Evolutionary conservation across 2,113 vertebrate species (phyloP).

Genomic region (Ceyx margarethae): DNA sequence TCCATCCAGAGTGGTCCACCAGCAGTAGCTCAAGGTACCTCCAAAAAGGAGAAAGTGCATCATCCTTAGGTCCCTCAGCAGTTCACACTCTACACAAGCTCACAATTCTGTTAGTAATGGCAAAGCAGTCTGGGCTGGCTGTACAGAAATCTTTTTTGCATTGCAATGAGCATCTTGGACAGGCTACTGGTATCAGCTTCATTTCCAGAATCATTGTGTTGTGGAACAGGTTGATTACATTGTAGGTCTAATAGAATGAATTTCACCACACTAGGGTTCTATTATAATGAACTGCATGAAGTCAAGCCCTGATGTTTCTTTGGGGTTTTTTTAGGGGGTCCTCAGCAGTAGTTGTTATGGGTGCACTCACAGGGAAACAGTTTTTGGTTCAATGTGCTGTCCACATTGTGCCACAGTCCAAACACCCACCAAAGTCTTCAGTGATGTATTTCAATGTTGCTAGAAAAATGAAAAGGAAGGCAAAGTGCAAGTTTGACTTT

Average conservation of each 20-base stretch:
- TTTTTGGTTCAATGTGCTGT: neutral
- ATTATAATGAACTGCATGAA: neutral
- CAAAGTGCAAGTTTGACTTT: neutral
- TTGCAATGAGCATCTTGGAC: neutral
- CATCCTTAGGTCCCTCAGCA: neutral
- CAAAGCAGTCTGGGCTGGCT: neutral
- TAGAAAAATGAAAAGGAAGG: neutral
- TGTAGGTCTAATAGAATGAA: neutral
- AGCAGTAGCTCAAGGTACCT: neutral
- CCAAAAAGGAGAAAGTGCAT: neutral
- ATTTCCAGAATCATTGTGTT: neutral
- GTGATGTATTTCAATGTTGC: fast-evolving
- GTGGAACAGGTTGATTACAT: neutral
- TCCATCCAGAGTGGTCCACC: neutral
- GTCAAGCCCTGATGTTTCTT: neutral
- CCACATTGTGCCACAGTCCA: neutral
- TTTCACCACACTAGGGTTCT: neutral
- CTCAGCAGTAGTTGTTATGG: neutral
- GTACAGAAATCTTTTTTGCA: neutral
- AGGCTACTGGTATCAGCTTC: neutral
- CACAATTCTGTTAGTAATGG: neutral
- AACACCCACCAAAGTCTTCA: neutral
- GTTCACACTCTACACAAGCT: neutral
- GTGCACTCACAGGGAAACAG: neutral
- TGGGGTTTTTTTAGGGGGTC: neutral